Conservation (phyloP, 2,888 invertebrate species). For the Chirona hameri region DNA sequence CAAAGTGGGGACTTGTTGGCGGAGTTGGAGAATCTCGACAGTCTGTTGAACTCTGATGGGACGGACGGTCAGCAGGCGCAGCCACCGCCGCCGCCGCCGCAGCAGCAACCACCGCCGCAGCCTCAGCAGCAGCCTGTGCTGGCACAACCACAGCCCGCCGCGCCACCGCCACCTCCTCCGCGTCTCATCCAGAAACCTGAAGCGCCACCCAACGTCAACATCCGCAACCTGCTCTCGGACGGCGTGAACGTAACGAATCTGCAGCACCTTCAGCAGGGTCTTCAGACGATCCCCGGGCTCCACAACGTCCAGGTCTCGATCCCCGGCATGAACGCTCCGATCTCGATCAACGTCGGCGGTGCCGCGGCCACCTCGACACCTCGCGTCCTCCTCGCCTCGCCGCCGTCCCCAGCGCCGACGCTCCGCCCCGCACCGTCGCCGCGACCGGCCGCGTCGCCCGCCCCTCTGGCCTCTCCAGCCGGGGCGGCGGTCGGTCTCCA, state of each 20-base stretch:
- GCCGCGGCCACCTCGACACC: neutral
- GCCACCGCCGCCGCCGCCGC: neutral
- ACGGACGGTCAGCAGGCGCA: neutral
- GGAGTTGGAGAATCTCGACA: slow-evolving; percentile 10
- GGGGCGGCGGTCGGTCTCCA: neutral
- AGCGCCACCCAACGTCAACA: slow-evolving; percentile 22
- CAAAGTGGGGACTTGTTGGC: slow-evolving; percentile 26
- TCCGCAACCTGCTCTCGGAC: neutral
- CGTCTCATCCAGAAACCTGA: neutral
- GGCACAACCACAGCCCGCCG: neutral
- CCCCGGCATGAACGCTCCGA: slow-evolving; percentile 79
- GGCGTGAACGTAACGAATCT: neutral
- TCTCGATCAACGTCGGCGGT: slow-evolving; percentile 55
- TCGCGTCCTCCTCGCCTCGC: neutral
- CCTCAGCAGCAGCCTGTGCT: neutral
- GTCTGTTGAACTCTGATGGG: neutral
- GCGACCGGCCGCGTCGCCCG: neutral
- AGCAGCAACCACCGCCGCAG: neutral
- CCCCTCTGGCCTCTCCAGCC: neutral
- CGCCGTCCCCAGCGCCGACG: neutral
- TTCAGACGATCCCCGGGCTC: slow-evolving; percentile 34
- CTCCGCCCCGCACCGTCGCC: neutral
- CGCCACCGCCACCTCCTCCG: neutral
- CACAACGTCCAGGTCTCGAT: slow-evolving; percentile 60
- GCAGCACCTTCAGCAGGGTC: slow-evolving; percentile 10